Base-by-base conservation (phyloP, 1,140 invertebrate genomes). In the Pseudoatta argentina region DNA sequence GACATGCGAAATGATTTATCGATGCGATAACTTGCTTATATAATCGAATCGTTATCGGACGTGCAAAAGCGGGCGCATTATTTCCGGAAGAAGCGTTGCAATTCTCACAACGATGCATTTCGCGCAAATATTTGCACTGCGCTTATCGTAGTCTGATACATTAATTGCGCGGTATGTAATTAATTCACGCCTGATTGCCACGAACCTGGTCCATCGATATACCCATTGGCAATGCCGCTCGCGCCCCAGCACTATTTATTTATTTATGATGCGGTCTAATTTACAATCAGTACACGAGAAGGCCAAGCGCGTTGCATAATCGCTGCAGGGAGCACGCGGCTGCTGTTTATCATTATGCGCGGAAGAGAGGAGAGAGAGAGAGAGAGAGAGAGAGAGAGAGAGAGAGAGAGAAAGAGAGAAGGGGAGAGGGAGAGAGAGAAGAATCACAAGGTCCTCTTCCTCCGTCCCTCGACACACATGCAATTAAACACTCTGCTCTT, bases 211-310 rank as follows among this genome's bases (percentile, higher is more conserved):
- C 24, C 21, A 21, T n/a, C 66, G 34, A 30, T 67, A 44, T 30
- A 73, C 2, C 5, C 53, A 59, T 82, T 21, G 39, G 14, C 55
- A 7, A 72, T 69, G 79, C 8, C 39, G 55, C 7, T 83, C 24
- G 55, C 55, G 24, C 12, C 91, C 88, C 90, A 88, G 86, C 89
- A 88, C 88, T 93, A 92, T 93, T 94, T 94, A 94, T 94, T 94
- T 94, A 94, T 93, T 93, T 93, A 91, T 89, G 89, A 88, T 89
- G 90, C 89, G 92, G 85, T 92, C 93, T 92, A 94, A 94, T 92
- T 94, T 94, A 92, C 92, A 94, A 93, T 90, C 89, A 83, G 81
- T 78, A 69, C 51, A 87, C 55, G 89, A 91, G 93, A 94, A 94
- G 93, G 92, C 91, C 93, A 86, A 83, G 69, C 69, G 67, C 30